phyloP scores from a whole-genome alignment of 2,113 vertebrate species.

The Fregetta grallaria region DNA sequence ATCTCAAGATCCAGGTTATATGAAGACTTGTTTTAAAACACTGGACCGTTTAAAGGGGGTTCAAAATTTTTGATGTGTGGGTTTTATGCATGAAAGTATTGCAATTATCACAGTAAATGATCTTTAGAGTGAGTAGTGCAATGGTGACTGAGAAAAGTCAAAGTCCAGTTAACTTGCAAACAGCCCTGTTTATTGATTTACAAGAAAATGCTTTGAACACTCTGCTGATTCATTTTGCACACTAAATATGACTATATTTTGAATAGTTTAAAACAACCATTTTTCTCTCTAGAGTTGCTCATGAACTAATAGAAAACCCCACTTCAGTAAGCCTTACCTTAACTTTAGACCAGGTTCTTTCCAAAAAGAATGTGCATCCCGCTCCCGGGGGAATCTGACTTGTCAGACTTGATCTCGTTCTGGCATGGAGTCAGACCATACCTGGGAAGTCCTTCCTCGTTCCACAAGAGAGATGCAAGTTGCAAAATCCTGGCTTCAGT shows the following conservation, averaged over 20 bases:
- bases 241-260: background rate
- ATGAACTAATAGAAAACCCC: background rate
- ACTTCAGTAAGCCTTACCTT: background rate
- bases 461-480: background rate
- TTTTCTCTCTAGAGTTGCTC: background rate
- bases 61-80: background rate
- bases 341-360: background rate
- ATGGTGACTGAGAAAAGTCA: background rate
- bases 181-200: background rate
- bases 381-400: accelerated
- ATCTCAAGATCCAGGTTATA: background rate
- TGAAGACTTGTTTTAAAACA: background rate
- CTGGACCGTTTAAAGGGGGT: background rate
- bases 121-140: background rate
- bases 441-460: background rate
- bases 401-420: background rate
- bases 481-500: background rate
- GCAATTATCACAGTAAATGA: background rate
- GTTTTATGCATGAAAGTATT: background rate
- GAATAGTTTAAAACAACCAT: background rate
- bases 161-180: background rate
- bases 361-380: background rate
- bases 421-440: accelerated
- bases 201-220: background rate
- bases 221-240: background rate